Percentiles rank a stretch among this genome's conserved stretches.
These are phyloP conservation scores for Hydrophis major DNA, from an alignment of 2,797 vertebrate species.

Conservation along the genomic window DNA sequence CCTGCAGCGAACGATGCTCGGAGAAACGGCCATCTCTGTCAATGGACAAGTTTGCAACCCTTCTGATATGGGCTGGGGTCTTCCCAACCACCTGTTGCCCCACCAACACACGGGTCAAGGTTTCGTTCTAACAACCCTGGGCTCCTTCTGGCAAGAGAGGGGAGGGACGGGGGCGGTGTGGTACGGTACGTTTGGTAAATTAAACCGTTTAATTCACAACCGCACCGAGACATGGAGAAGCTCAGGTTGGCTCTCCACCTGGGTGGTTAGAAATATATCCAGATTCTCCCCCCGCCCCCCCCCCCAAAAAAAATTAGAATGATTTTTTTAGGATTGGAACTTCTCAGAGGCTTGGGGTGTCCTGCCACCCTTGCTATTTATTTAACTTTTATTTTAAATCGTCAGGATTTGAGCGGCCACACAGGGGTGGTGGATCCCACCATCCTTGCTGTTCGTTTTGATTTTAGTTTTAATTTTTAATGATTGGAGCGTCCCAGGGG, in stretches of 20 bases:
- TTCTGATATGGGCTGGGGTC: not conserved
- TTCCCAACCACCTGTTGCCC: not conserved
- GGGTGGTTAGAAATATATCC: not conserved
- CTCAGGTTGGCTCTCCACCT: no score
- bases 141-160: not conserved
- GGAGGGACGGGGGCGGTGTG: not conserved
- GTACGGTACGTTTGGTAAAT: not conserved
- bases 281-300: not conserved
- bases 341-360: not conserved
- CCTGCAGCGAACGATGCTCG: not conserved
- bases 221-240: not conserved
- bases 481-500: no score
- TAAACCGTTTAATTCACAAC: not conserved
- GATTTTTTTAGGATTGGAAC: not conserved
- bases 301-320: not conserved
- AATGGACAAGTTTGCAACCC: rapidly evolving
- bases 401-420: no score
- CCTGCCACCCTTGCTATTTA: not conserved
- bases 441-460: no score
- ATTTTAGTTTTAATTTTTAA: no score
- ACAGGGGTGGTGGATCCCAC: no score
- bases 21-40: not conserved
- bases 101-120: not conserved
- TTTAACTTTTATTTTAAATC: no score
- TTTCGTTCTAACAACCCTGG: not conserved